Percentiles rank a stretch among this genome's conserved stretches.
Evolutionary conservation across 2,888 invertebrate genomes (phyloP).

Genomic region (Julus scanicus): DNA sequence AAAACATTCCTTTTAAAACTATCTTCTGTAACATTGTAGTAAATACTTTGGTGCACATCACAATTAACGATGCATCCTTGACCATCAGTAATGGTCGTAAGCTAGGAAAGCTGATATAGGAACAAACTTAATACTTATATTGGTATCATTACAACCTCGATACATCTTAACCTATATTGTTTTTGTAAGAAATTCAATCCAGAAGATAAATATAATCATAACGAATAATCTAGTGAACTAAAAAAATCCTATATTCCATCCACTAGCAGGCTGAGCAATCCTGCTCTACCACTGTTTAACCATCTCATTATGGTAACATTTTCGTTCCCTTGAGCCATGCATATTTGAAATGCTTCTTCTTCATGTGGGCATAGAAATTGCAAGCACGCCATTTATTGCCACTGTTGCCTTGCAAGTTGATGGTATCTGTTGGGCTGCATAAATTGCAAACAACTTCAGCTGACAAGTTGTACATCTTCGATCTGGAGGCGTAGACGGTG

Average conservation of each 20-base stretch:
- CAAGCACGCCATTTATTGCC: slow-evolving; percentile 8
- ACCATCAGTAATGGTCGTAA: not conserved
- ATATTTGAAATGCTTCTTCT: not conserved
- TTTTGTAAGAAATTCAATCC: no score
- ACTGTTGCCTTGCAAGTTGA: not conserved
- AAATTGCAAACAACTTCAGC: not conserved
- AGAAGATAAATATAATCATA: no score
- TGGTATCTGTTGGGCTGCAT: not conserved
- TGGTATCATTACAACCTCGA: not conserved
- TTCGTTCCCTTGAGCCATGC: not conserved
- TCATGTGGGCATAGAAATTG: slow-evolving; percentile 40
- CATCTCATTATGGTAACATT: not conserved
- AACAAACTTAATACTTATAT: not conserved
- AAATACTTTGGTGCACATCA: not conserved
- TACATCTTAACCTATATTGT: not conserved
- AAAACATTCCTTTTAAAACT: not conserved
- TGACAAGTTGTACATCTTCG: not conserved
- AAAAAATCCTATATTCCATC: no score
- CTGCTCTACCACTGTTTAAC: not conserved
- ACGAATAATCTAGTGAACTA: no score
- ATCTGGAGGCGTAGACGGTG: not conserved
- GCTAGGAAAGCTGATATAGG: not conserved
- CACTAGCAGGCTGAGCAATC: not conserved
- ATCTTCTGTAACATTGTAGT: not conserved
- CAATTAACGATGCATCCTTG: not conserved